Percentiles rank a stretch among this genome's conserved stretches.
Conservation (phyloP, 2,797 vertebrate genomes). For the Orientallactaga sibirica region DNA sequence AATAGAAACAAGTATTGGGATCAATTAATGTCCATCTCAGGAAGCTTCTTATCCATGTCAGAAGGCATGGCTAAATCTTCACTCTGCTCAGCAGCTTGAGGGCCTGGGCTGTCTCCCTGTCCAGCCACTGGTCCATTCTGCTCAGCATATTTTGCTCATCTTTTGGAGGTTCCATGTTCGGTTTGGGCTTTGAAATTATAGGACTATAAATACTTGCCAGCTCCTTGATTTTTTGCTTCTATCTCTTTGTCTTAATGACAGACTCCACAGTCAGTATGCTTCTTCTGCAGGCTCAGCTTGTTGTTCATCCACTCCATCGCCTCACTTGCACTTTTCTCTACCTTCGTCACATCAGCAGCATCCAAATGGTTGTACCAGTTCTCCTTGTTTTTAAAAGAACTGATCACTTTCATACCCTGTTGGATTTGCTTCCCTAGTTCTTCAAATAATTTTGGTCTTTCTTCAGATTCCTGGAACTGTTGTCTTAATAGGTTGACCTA, state of each 20-base stretch:
- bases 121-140: slow-evolving; percentile 95
- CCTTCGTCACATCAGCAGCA: slow-evolving; percentile 92
- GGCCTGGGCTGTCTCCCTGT: slow-evolving; percentile 87
- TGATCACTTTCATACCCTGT: slow-evolving; percentile 95
- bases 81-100: slow-evolving; percentile 83
- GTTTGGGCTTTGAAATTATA: slow-evolving; percentile 95
- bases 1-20: slow-evolving; percentile 89
- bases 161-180: slow-evolving; percentile 96
- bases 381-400: slow-evolving; percentile 96
- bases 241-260: slow-evolving; percentile 94
- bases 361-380: slow-evolving; percentile 96
- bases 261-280: slow-evolving; percentile 94
- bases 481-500: slow-evolving; percentile 95
- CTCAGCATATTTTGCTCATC: slow-evolving; percentile 92
- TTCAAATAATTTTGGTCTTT: slow-evolving; percentile 96
- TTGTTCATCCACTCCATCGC: slow-evolving; percentile 98
- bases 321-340: slow-evolving; percentile 94
- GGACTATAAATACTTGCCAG: slow-evolving; percentile 92
- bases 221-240: slow-evolving; percentile 94
- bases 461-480: slow-evolving; percentile 93
- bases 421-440: slow-evolving; percentile 97
- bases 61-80: slow-evolving; percentile 83
- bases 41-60: slow-evolving; percentile 92
- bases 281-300: slow-evolving; percentile 95
- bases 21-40: slow-evolving; percentile 99